Base-by-base conservation (phyloP, 1,140 invertebrate species). In the Drusus annulatus region DNA sequence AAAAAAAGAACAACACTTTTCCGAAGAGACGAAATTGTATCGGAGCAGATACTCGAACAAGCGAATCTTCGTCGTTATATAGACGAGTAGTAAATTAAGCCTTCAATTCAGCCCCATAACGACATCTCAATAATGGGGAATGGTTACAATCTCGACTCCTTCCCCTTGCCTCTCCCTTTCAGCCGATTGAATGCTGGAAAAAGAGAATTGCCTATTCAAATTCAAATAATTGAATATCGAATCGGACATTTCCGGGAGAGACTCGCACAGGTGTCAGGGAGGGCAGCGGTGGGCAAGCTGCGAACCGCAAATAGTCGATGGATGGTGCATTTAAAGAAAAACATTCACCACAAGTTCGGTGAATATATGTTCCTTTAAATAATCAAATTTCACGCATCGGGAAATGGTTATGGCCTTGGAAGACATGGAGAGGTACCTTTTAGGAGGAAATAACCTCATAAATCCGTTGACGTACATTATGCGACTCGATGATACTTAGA, bases 171-270 rank as follows among this genome's bases (percentile, higher is more conserved):
- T 3, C 21, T 73, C 15, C 21, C 50, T 17, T 45, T 52, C 17
- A 10, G 23, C 21, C 15, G 50, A 17, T 56, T 56, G 17, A 54
- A 25, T 54, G 75, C 58, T 21, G 58, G 60, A 50, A 77, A 77
- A 77, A 77, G 21, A 65, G 28, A 65, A 65, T 65, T 58, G 16
- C 62, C 63, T 58, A 78, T 78, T 78, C 63, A 78, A 63, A 78
- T 78, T 78, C 76, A 78, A 78, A 78, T 78, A 78, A 77, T 69
- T 69, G 76, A 78, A 78, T 69, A 78, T 71, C 76, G 76, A 78
- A 69, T 69, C 50, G 76, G 76, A 78, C 76, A 71, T 78, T 63
- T 78, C 65, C 76, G 65, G 63, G 21, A 45, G 58, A 62, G 63
- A 78, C 68, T 54, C 62, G 54, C 45, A 78, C 76, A 78, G 76